These are phyloP conservation scores for Bubo blakistoni DNA, from an alignment of 2,113 vertebrate species.

Conservation along the genomic window DNA sequence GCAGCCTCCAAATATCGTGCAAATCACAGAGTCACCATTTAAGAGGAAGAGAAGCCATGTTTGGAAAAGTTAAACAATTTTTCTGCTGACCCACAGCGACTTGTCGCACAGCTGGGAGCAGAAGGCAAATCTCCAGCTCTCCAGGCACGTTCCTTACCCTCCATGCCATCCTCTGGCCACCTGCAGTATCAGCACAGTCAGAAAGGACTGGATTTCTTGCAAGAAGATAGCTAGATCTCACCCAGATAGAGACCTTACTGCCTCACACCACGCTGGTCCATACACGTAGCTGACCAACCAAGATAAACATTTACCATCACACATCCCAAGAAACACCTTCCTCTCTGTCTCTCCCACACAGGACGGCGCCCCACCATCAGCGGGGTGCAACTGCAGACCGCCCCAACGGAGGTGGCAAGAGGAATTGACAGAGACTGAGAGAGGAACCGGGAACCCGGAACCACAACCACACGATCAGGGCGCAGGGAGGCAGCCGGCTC, in stretches of 20 bases:
- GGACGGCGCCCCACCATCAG: accelerated
- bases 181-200: neutral
- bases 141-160: neutral
- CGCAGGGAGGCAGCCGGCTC: accelerated
- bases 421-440: neutral
- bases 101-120: neutral
- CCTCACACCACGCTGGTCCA: neutral
- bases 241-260: too few species aligned
- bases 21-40: neutral
- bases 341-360: neutral
- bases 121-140: neutral
- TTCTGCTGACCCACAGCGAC: neutral
- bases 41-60: neutral
- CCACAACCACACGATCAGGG: neutral
- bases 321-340: neutral
- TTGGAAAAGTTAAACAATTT: neutral
- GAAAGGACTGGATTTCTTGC: neutral
- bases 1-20: neutral
- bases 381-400: accelerated
- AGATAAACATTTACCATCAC: neutral
- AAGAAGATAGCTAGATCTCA: neutral
- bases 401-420: neutral
- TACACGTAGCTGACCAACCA: neutral
- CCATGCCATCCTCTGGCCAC: neutral
- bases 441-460: neutral